Percentiles rank a stretch among this genome's conserved stretches.
phyloP scores from a whole-genome alignment of 2,888 invertebrate species.

The Spicauda simplicius region DNA sequence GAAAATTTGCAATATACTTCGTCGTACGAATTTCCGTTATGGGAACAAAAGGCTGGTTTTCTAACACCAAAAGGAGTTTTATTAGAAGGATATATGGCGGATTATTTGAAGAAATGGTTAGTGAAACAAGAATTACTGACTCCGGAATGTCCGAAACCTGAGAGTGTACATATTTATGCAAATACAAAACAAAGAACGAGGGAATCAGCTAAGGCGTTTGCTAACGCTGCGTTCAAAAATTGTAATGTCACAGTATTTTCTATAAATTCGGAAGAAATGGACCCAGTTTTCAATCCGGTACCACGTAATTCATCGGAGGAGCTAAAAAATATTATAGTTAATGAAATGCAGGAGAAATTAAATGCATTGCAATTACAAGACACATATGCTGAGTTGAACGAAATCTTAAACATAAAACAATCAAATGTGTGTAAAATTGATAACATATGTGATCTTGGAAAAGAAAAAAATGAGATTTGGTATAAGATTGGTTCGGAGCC shows the following conservation, averaged over 20 bases:
- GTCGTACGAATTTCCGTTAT: slow-evolving; percentile 59
- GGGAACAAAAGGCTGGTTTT: slow-evolving; percentile 53
- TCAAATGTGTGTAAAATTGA: slow-evolving; percentile 57
- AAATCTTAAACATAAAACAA: slow-evolving; percentile 59
- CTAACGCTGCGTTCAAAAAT: slow-evolving; percentile 56
- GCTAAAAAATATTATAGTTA: slow-evolving; percentile 48
- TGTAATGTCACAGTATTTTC: slow-evolving; percentile 57
- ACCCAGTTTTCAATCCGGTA: slow-evolving; percentile 61
- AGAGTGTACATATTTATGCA: slow-evolving; percentile 58
- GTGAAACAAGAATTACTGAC: slow-evolving; percentile 51
- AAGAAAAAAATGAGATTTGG: slow-evolving; percentile 49
- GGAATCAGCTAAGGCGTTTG: slow-evolving; percentile 62
- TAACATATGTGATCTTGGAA: slow-evolving; percentile 56
- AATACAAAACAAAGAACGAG: slow-evolving; percentile 65
- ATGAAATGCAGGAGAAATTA: slow-evolving; percentile 60
- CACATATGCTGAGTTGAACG: slow-evolving; percentile 53
- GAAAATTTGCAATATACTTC: slow-evolving; percentile 50
- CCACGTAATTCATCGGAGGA: slow-evolving; percentile 52
- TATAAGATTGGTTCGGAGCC: slow-evolving; percentile 58
- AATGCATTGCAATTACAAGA: slow-evolving; percentile 50
- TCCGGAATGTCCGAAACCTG: slow-evolving; percentile 53
- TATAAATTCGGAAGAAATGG: slow-evolving; percentile 51
- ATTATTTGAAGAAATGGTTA: slow-evolving; percentile 65
- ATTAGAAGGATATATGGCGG: slow-evolving; percentile 66
- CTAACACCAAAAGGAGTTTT: slow-evolving; percentile 65